Evolutionary conservation across 1,140 invertebrate species (phyloP).

Genomic region (Agraylea sexmaculata): DNA sequence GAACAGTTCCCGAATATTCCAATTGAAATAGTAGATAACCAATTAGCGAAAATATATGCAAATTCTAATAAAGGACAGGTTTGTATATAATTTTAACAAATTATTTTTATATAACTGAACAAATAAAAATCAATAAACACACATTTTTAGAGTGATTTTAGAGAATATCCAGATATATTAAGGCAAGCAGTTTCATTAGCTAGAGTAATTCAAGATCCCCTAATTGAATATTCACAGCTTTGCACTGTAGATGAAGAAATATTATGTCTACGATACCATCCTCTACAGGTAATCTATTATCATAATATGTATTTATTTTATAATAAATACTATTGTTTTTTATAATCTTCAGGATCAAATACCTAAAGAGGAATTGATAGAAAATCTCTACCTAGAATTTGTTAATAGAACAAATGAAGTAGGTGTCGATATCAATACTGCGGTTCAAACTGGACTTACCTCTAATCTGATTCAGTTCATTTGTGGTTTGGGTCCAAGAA

Average conservation of each 20-base stretch:
- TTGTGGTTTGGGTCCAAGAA: conserved; percentile 91
- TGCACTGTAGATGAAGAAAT: conserved; percentile 95
- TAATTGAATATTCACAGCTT: conserved; percentile 91
- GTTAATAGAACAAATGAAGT: conserved; percentile 93
- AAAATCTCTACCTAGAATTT: conserved; percentile 82
- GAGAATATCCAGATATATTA: conserved; percentile 80
- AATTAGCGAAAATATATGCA: conserved; percentile 80
- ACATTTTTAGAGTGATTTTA: conserved; percentile 59
- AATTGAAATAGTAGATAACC: conserved; percentile 89
- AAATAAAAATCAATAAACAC: conserved; percentile 9
- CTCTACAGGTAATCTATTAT: conserved; percentile 48
- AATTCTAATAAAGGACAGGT: conserved; percentile 78
- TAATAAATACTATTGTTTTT: not conserved
- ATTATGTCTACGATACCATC: conserved; percentile 83
- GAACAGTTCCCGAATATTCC: conserved; percentile 80
- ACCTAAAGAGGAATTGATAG: conserved; percentile 72
- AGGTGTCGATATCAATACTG: conserved; percentile 95
- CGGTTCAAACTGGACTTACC: conserved; percentile 77
- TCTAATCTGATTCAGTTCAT: conserved; percentile 93
- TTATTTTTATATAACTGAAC: conserved; percentile 3
- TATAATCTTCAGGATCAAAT: conserved; percentile 57
- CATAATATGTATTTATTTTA: not conserved
- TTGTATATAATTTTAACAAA: conserved; percentile 24
- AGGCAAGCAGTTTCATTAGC: conserved; percentile 88
- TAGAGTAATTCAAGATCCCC: conserved; percentile 85